A percentile compares a stretch with the other conserved stretches of the same genome.
Evolutionary conservation across 2,888 invertebrate species (phyloP).

Genomic region (Mythimna pallens): DNA sequence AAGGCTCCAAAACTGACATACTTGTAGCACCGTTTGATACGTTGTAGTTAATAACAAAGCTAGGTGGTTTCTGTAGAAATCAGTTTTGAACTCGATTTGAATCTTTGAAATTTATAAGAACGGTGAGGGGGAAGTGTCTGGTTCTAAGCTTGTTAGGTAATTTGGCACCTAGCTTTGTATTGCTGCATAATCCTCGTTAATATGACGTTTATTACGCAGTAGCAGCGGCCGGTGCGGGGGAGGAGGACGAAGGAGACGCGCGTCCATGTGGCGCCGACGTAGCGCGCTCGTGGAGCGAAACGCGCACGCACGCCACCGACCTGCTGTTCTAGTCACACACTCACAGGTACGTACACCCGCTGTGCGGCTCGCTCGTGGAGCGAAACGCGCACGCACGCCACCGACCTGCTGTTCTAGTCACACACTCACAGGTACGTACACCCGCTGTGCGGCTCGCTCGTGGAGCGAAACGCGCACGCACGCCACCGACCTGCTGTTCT

Average conservation of each 20-base stretch:
- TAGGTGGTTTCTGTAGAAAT: too few relatives aligned
- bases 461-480: slow-evolving; percentile 71
- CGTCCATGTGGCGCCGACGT: slow-evolving; percentile 79
- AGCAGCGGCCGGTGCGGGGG: slow-evolving; percentile 32
- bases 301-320: slow-evolving; percentile 77
- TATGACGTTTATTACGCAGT: not conserved
- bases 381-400: slow-evolving; percentile 76
- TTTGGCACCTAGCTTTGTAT: not conserved
- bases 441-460: slow-evolving; percentile 57
- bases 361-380: slow-evolving; percentile 57
- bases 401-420: slow-evolving; percentile 57
- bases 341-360: slow-evolving; percentile 38
- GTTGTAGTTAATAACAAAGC: too few relatives aligned
- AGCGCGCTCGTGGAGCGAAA: slow-evolving; percentile 72
- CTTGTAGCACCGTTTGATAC: too few relatives aligned
- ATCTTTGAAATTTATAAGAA: too few relatives aligned
- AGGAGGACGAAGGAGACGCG: slow-evolving; percentile 71
- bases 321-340: slow-evolving; percentile 14
- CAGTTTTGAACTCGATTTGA: too few relatives aligned
- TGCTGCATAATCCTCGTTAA: not conserved
- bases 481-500: slow-evolving; percentile 68
- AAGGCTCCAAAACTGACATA: too few relatives aligned
- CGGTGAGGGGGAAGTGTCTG: too few relatives aligned
- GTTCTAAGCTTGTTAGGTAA: not conserved
- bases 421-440: slow-evolving; percentile 38